These are phyloP conservation scores for Drosophila koepferae DNA, from an alignment of 2,888 invertebrate genomes.

Conservation along the genomic window DNA sequence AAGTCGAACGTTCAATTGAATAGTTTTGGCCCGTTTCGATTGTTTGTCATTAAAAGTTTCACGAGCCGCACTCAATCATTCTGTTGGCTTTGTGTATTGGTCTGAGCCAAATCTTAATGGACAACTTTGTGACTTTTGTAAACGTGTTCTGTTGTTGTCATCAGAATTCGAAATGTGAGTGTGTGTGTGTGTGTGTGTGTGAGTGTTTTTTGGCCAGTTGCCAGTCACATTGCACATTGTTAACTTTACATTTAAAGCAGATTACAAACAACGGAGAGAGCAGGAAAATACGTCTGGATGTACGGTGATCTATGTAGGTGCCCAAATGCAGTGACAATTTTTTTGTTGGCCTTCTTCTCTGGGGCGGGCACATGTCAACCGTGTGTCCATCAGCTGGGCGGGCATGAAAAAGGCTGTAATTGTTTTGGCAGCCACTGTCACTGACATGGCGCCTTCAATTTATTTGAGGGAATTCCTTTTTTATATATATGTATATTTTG, in stretches of 20 bases:
- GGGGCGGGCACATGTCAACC: slow-evolving; percentile 46
- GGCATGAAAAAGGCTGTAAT: slow-evolving; percentile 58
- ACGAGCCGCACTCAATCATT: slow-evolving; percentile 20
- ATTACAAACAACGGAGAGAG: slow-evolving; percentile 67
- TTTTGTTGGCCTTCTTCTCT: not conserved
- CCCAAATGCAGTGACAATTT: slow-evolving; percentile 29
- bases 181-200: slow-evolving; percentile 18
- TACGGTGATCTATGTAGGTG: slow-evolving; percentile 36
- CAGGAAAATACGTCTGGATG: slow-evolving; percentile 10
- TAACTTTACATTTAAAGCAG: slow-evolving; percentile 78
- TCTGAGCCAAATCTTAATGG: slow-evolving; percentile 29
- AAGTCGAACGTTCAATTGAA: not conserved
- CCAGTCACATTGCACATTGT: slow-evolving; percentile 68
- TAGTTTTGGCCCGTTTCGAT: not conserved
- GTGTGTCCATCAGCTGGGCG: slow-evolving; percentile 36
- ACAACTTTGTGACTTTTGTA: slow-evolving; percentile 41
- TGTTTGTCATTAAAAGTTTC: not conserved
- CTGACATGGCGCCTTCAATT: slow-evolving; percentile 54
- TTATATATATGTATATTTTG: not conserved
- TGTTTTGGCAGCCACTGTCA: slow-evolving; percentile 66
- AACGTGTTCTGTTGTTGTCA: slow-evolving; percentile 21
- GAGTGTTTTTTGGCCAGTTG: slow-evolving; percentile 51
- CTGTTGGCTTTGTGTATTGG: slow-evolving; percentile 10
- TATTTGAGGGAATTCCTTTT: slow-evolving; percentile 38
- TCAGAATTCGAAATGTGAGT: slow-evolving; percentile 14